Conservation (phyloP, 2,888 invertebrate species). For the Magallana nippona region DNA sequence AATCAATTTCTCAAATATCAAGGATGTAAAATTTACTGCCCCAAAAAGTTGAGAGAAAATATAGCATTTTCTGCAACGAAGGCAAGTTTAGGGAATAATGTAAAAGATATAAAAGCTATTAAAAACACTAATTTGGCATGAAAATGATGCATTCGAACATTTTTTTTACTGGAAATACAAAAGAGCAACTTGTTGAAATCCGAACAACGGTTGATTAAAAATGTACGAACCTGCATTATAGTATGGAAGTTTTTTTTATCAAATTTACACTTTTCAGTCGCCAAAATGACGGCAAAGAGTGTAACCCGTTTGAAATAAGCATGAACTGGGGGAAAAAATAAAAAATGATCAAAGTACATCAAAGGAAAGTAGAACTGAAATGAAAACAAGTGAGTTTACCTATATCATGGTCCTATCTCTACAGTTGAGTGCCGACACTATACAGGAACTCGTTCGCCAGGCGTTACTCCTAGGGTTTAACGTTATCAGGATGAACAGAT, state of each 20-base stretch:
- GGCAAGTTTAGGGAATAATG: no score
- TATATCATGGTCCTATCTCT: constrained; percentile 33
- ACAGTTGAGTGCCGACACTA: constrained; percentile 14
- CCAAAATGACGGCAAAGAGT: not conserved
- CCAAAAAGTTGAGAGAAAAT: not conserved
- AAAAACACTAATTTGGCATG: no score
- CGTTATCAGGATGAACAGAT: constrained; percentile 23
- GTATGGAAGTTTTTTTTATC: no score
- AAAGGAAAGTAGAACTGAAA: not conserved
- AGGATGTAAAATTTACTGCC: not conserved
- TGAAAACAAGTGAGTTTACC: constrained; percentile 18
- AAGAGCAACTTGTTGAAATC: no score
- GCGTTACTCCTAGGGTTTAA: not conserved
- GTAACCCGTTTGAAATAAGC: not conserved
- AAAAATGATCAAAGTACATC: not conserved
- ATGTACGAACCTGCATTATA: no score
- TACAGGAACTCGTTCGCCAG: constrained; percentile 9
- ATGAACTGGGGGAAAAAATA: not conserved
- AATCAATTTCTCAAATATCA: constrained; percentile 18
- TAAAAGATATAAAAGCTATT: no score
- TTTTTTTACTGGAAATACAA: no score
- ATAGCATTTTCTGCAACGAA: not conserved
- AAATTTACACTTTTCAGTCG: not conserved
- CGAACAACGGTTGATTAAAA: no score
- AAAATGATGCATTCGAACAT: no score